phyloP scores from a whole-genome alignment of 2,888 invertebrate species.

The Deilephila elpenor region DNA sequence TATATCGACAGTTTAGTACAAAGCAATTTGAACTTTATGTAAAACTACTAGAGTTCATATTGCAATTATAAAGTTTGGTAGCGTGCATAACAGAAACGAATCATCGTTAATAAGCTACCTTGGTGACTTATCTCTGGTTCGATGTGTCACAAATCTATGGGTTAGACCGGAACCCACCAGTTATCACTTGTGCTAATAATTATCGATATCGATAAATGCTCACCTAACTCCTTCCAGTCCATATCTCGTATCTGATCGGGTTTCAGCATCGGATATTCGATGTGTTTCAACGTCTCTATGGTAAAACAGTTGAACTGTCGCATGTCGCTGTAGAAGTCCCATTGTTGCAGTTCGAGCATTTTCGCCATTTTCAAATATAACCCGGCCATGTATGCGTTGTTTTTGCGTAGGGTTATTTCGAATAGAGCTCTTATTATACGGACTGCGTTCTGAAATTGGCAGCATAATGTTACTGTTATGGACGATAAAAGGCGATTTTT shows the following conservation, averaged over 20 bases:
- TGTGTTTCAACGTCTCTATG: constrained; percentile 91
- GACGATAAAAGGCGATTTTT: neutral
- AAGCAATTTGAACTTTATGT: too few species aligned
- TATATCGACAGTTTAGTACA: too few species aligned
- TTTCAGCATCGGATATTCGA: constrained; percentile 90
- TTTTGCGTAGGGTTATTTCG: constrained; percentile 95
- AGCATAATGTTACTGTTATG: neutral
- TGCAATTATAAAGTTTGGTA: too few species aligned
- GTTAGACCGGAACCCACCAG: too few species aligned
- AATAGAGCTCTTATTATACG: constrained; percentile 96
- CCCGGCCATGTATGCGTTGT: constrained; percentile 95
- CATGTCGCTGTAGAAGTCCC: constrained; percentile 94
- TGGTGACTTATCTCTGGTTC: too few species aligned
- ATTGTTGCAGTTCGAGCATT: constrained; percentile 96
- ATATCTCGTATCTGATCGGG: constrained; percentile 93
- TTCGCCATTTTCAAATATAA: constrained; percentile 94
- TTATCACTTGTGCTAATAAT: neutral
- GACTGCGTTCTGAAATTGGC: constrained; percentile 90
- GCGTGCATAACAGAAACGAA: too few species aligned
- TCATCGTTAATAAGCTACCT: too few species aligned
- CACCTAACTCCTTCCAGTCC: constrained; percentile 94
- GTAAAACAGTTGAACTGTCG: constrained; percentile 92
- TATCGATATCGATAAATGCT: constrained; percentile 33
- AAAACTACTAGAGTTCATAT: too few species aligned
- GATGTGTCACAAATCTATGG: too few species aligned